Evolutionary conservation across 2,797 vertebrate genomes (phyloP).

Genomic region (Pteropus rufus): DNA sequence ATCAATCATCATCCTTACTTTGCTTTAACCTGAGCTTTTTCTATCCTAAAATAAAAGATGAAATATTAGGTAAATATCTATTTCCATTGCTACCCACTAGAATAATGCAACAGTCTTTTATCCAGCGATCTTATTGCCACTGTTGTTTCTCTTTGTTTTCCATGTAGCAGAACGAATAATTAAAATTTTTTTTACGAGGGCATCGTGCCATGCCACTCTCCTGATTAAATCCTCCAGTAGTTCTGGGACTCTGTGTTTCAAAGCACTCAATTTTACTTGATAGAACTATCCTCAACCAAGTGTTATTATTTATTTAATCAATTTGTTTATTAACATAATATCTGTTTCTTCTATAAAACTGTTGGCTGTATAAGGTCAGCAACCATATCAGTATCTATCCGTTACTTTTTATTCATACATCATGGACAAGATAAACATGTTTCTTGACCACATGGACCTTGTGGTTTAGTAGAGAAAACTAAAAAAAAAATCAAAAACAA

Average conservation of each 20-base stretch:
- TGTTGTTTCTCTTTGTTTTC: not conserved
- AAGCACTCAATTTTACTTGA: not conserved
- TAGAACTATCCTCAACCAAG: not conserved
- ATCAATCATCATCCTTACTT: not conserved
- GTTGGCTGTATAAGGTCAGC: not conserved
- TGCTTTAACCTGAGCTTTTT: not conserved
- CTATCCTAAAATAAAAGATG: not conserved
- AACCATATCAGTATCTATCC: not conserved
- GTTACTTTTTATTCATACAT: not conserved
- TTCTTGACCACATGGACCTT: not conserved
- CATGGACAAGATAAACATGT: not conserved
- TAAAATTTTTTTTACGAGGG: not conserved
- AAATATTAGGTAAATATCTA: not conserved
- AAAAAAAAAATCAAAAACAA: too few relatives aligned
- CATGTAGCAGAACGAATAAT: not conserved
- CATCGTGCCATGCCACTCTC: not conserved
- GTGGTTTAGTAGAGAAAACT: not conserved
- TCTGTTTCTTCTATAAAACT: not conserved
- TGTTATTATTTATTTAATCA: not conserved
- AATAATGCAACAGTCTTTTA: not conserved
- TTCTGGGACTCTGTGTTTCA: not conserved
- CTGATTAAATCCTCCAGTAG: not conserved
- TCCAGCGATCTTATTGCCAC: not conserved
- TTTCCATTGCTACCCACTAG: not conserved
- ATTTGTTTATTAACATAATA: not conserved